A percentile compares a stretch with the other conserved stretches of the same genome.
These are phyloP conservation scores for Megalops atlanticus DNA, from an alignment of 2,113 vertebrate genomes.

Conservation along the genomic window DNA sequence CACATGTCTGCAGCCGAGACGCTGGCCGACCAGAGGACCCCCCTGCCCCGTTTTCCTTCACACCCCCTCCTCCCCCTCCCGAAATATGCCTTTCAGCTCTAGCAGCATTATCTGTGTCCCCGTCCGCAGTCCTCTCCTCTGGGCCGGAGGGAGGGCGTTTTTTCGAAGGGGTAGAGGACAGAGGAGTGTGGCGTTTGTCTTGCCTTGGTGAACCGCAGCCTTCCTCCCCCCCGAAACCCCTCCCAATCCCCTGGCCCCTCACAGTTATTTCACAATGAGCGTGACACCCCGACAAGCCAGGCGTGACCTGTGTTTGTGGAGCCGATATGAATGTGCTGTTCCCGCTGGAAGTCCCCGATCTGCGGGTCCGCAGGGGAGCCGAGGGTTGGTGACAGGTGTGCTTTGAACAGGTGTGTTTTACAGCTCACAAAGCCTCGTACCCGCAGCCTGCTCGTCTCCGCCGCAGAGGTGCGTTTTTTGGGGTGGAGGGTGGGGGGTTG, in stretches of 20 bases:
- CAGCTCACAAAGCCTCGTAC: neutral
- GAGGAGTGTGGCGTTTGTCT: neutral
- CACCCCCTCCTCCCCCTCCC: neutral
- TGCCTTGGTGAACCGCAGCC: neutral
- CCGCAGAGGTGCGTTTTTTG: neutral
- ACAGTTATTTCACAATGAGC: slow-evolving; percentile 3
- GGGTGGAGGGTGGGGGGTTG: neutral
- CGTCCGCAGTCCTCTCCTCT: no score
- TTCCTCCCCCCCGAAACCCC: neutral
- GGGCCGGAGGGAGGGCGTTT: neutral
- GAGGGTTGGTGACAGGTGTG: neutral
- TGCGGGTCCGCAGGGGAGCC: slow-evolving; percentile 5
- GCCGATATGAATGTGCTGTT: neutral
- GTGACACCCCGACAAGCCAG: neutral
- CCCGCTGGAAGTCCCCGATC: neutral
- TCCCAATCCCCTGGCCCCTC: neutral
- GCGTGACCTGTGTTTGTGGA: slow-evolving; percentile 5
- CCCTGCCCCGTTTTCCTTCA: neutral
- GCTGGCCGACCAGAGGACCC: neutral
- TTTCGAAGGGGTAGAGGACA: neutral
- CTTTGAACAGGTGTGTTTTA: slow-evolving; percentile 17
- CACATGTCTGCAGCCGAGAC: neutral
- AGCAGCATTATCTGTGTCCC: no score
- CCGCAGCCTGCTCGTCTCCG: neutral
- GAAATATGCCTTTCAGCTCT: neutral